These are phyloP conservation scores for Enteromius treurensis DNA, from an alignment of 2,797 vertebrate species.

Conservation along the genomic window DNA sequence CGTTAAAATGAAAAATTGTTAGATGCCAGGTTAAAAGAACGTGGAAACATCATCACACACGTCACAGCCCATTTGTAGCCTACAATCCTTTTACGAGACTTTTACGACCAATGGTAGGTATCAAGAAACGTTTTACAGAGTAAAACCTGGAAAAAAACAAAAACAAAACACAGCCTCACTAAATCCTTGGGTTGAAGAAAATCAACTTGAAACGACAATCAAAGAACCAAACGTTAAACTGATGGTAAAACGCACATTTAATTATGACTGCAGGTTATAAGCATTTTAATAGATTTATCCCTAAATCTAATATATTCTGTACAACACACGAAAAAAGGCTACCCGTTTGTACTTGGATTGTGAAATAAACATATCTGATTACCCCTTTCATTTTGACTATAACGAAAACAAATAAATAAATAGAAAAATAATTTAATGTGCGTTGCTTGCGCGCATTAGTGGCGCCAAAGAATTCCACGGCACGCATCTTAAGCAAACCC, in stretches of 20 bases:
- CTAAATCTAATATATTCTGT: constrained; percentile 46
- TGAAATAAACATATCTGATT: constrained; percentile 43
- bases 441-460: constrained; percentile 38
- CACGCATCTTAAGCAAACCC: constrained; percentile 43
- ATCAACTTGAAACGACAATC: constrained; percentile 6
- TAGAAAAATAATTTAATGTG: constrained; percentile 67
- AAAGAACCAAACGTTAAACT: constrained; percentile 74
- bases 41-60: not conserved
- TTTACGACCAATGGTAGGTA: not conserved
- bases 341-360: constrained; percentile 57
- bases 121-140: not conserved
- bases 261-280: constrained; percentile 55
- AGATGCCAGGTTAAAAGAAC: not conserved
- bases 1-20: not conserved
- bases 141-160: not conserved
- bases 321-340: constrained; percentile 48
- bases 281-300: constrained; percentile 51
- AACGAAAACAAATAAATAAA: constrained; percentile 64
- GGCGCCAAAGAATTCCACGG: constrained; percentile 44
- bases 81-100: not conserved
- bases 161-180: not conserved
- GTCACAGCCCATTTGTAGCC: not conserved
- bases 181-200: not conserved
- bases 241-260: constrained; percentile 81
- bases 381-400: constrained; percentile 34